Evolutionary conservation across 2,888 invertebrate genomes (phyloP).

Genomic region (Girardia tigrina): DNA sequence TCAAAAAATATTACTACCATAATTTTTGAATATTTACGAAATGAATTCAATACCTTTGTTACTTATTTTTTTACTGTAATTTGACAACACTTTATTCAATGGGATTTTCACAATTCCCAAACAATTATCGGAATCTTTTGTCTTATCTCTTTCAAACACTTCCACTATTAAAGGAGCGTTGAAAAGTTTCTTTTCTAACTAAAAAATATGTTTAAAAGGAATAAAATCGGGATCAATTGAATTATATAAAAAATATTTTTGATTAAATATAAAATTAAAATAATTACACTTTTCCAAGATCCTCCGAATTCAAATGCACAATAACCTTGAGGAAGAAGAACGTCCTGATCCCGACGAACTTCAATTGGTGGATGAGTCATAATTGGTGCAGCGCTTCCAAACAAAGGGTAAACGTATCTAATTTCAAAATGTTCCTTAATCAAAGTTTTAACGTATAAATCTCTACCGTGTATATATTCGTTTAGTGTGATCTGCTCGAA

Average conservation of each 20-base stretch:
- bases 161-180: background rate
- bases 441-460: background rate
- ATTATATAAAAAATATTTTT: no score
- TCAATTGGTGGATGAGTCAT: conserved; percentile 50
- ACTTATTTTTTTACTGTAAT: background rate
- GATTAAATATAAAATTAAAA: no score
- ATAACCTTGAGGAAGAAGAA: conserved; percentile 48
- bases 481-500: conserved; percentile 41
- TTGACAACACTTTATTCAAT: background rate
- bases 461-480: background rate
- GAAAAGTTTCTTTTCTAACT: background rate
- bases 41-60: background rate
- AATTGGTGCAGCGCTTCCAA: conserved; percentile 50
- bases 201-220: background rate
- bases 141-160: background rate
- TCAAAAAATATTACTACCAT: no score
- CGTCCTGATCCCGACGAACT: conserved; percentile 45
- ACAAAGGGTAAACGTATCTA: conserved; percentile 51
- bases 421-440: conserved; percentile 32
- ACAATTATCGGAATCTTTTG: background rate
- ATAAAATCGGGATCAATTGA: background rate
- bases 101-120: background rate
- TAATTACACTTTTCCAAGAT: conserved; percentile 37
- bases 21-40: no score
- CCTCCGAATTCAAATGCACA: conserved; percentile 50